Base-by-base conservation (phyloP, 2,888 invertebrate species). In the Brenthis ino region DNA sequence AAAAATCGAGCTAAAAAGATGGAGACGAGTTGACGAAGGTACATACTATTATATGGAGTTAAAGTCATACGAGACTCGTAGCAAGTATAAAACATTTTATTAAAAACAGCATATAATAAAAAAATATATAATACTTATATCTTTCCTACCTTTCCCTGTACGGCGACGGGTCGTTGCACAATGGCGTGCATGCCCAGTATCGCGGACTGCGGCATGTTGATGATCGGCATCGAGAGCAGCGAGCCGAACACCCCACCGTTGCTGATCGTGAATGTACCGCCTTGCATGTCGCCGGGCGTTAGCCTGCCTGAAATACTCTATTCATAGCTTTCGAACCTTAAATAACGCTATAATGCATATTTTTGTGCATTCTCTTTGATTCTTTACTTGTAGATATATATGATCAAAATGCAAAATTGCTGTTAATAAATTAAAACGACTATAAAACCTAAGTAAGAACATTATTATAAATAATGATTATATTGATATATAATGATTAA, bases 211-310 rank as follows among this genome's bases (percentile, higher is more conserved):
- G 99, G 99, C 74, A 99, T 97, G 93, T 99, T 99, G 79, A 99
- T 99, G 83, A 99, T 99, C 2, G 99, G 99, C 68, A 99, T 99
- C 60, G 99, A 99, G 93, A 98, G 94, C 64, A 99, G 91, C 0
- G 99, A 99, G 67, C 99, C 99, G 87, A 99, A 99, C 1, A 99
- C 99, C 20, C 99, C 99, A 33, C 99, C 99, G 83, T 99, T 99
- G 84, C 98, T 99, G 82, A 99, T 98, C 54, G 99, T 99, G 86
- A 99, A 99, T 24, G 99, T 99, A 55, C 99, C 99, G 55, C 99
- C 99, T 85, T 99, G 99, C 99, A 99, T 99, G 85, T 99, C 99
- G 85, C 98, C 99, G 60, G 99, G 96, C 6, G 99, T 97, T 75
- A 99, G 94, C 75, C 87, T 81, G 50, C 92, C 92, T 92, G 80